Conservation (phyloP, 2,113 vertebrate genomes). For the Addax nasomaculatus region DNA sequence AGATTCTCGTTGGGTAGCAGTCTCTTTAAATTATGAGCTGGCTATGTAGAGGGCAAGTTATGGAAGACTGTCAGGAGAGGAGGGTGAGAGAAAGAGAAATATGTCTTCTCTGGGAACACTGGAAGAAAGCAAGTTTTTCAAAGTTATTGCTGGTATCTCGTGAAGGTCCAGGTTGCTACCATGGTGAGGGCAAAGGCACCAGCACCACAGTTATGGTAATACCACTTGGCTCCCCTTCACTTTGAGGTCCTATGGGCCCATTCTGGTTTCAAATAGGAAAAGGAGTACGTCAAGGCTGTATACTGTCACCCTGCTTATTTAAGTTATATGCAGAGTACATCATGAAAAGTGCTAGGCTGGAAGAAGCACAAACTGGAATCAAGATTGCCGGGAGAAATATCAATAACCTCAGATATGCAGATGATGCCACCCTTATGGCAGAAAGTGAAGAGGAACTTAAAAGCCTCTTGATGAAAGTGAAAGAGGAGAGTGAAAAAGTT, state of each 20-base stretch:
- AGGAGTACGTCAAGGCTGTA: too few species aligned
- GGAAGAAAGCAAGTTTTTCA: conserved; percentile 65
- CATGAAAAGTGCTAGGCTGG: rapidly evolving
- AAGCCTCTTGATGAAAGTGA: too few species aligned
- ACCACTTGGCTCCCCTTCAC: conserved; percentile 78
- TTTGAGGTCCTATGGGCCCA: conserved; percentile 75
- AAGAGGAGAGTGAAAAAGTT: too few species aligned
- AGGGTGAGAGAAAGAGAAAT: conserved; percentile 22
- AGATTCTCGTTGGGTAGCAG: conserved; percentile 58
- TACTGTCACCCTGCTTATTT: too few species aligned
- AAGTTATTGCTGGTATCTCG: conserved; percentile 79
- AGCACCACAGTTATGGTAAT: conserved; percentile 76
- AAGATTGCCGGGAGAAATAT: too few species aligned
- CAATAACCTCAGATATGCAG: too few species aligned
- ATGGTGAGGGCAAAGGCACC: conserved; percentile 72
- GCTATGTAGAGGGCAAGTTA: conserved; percentile 48
- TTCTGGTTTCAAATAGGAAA: conserved; percentile 61
- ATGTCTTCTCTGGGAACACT: conserved; percentile 48
- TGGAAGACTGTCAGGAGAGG: background rate
- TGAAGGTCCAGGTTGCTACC: conserved; percentile 71
- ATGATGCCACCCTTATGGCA: too few species aligned
- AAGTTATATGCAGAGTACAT: too few species aligned
- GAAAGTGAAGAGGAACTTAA: too few species aligned
- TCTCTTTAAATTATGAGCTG: conserved; percentile 74
- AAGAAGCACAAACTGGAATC: too few species aligned